Evolutionary conservation across 2,888 invertebrate species (phyloP), one percentile per base, ranked within the genome.

Genomic region (Miltochrista miniata): DNA sequence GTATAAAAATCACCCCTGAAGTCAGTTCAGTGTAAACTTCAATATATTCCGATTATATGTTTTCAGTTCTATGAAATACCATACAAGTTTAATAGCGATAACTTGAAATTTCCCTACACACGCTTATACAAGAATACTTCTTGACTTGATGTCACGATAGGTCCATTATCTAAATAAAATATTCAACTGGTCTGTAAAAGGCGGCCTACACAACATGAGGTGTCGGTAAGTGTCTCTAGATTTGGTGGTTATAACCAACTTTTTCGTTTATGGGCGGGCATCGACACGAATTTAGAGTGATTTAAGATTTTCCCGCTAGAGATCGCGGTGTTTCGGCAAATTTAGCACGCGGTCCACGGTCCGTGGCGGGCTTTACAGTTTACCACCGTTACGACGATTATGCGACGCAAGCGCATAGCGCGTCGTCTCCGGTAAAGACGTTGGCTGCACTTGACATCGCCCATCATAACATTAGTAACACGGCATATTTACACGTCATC

Each of bases 301-400:
- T 85, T 87, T 81, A 79, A 85, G 76, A 81, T 79, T 83, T 84
- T 89, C 87, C 86, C 87, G 88, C 86, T 88, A 87, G 77, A 82
- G 80, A 83, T 79, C 80, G 78, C 77, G 75, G 79, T 88, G 90
- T 90, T 91, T 91, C 89, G 90, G 85, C 89, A 90, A 90, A 90
- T 90, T 90, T 89, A 90, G 90, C 90, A 90, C 90, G 87, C 82
- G 80, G 81, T 74, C 79, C 82, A 85, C 83, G 78, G 79, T 80
- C 86, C 88, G 87, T 87, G 81, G 87, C 87, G 83, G 68, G 83
- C 85, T 89, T 87, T 90, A 90, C 90, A 88, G 90, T 90, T 89
- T 71, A 83, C 90, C 83, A 88, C 90, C 90, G 91, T 90, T 90
- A 91, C 87, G 81, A 71, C 85, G 85, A 90, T 90, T 89, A 90